Base-by-base conservation (phyloP, 2,888 invertebrate species). In the Athalia cordata region DNA sequence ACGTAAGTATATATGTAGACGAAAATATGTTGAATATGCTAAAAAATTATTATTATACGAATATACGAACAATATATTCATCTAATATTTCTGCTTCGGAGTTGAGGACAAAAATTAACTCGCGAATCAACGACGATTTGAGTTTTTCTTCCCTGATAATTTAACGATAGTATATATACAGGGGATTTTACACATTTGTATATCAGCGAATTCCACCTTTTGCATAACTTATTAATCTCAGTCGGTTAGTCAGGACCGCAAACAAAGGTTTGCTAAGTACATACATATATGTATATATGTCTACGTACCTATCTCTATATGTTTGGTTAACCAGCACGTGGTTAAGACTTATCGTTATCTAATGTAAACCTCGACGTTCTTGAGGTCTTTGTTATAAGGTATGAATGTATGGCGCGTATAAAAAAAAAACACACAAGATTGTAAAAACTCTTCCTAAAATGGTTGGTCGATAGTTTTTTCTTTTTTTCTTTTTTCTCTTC, bases 291-390 rank as follows among this genome's bases (percentile, higher is more conserved):
- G n/a, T n/a, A 29, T 3, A 52, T 52, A 52, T 11, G 52, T 52
- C 7, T 52, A 52, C 11, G 52, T 61, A 61, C 13, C 6, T n/a
- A 6, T 61, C 15, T 61, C 82, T 83, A 83, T 86, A 80, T 83
- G 85, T 85, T 85, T 84, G 83, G 79, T 80, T 83, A 80, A 83
- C 81, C 77, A 81, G 85, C 87, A 85, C 84, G 87, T 84, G 84
- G 77, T 76, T 49, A 47, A 43, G 64, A 70, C 62, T 77, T 76
- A 52, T 81, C 84, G 83, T 87, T 88, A 88, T 88, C 88, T 88
- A 86, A 86, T 79, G 84, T 85, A 86, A 87, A 87, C 62, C 77
- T 55, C 9, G 13, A 15, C 59, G 59, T 59, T 45, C 72, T 59
- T 47, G 8, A 45, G 47, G 81, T 82, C 86, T 85, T 84, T 84